Base-by-base conservation (phyloP, 2,888 invertebrate genomes). In the Andrena chrysosceles region DNA sequence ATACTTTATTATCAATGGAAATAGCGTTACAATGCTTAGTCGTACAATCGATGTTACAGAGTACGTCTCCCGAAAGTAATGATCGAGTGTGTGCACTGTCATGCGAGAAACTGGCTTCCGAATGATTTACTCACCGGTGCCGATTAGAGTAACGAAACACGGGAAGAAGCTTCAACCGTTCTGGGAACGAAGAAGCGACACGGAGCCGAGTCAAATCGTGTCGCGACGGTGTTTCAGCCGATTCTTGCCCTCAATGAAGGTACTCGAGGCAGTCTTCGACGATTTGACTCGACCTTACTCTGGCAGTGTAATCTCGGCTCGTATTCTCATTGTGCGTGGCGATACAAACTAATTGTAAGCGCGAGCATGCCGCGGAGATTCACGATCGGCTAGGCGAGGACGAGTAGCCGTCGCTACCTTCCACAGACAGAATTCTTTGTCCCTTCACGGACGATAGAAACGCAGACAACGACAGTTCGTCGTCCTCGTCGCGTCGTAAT, bases 1-100 rank as follows among this genome's bases (percentile, higher is more conserved):
- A 92, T 90, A 90, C 89, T 92, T 93, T 92, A 92, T 92, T 92
- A 85, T 86, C 71, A 89, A 91, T 89, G 81, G 88, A 87, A 89
- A 91, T 90, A 89, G 88, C 76, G 78, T 89, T 92, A 92, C 91
- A 92, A 89, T 91, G 80, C 83, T 81, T 87, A 85, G 75, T 70
- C 86, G 86, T 88, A 88, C 87, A 88, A 85, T 87, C 74, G 83
- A 79, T 79, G 74, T 87, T 88, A 88, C 88, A 88, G 73, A 87
- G 78, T 83, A 81, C 75, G 77, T 56, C 70, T 29, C 73, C 82
- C 59, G 68, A 81, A 80, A 84, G 81, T 74, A 63, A 67, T 49
- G 35, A 4, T 16, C 42, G 16, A 5, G 31, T 31, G 35, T 31
- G 54, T 13, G 69, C 73, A 20, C 35, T 63, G 48, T 59, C 42